Conservation (phyloP, 2,113 vertebrate species). For the Tringa solitaria region DNA sequence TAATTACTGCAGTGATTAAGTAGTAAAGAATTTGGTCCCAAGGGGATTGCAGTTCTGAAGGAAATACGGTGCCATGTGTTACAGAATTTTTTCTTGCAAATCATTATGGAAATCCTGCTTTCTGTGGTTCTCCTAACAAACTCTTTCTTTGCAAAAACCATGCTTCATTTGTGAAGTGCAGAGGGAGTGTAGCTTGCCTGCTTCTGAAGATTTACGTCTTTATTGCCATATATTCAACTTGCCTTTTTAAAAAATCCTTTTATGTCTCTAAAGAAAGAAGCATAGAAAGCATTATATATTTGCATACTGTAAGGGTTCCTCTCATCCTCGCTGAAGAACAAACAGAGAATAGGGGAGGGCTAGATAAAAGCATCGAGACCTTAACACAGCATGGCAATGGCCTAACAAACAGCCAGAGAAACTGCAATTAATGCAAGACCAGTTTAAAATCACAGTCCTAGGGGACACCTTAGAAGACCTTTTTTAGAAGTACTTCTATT, state of each 20-base stretch:
- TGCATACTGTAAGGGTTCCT: slow-evolving; percentile 60
- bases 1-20: slow-evolving; percentile 73
- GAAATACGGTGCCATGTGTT: slow-evolving; percentile 66
- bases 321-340: slow-evolving; percentile 61
- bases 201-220: slow-evolving; percentile 45
- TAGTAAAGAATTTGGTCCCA: slow-evolving; percentile 64
- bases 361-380: slow-evolving; percentile 44
- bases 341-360: slow-evolving; percentile 37
- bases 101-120: slow-evolving; percentile 63
- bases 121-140: slow-evolving; percentile 52
- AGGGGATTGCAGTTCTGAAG: slow-evolving; percentile 58
- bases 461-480: slow-evolving; percentile 33
- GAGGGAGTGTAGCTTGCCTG: slow-evolving; percentile 35
- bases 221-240: slow-evolving; percentile 54
- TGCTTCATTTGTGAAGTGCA: slow-evolving; percentile 61
- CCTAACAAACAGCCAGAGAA: slow-evolving; percentile 56
- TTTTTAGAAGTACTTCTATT: slow-evolving; percentile 32
- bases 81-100: slow-evolving; percentile 53
- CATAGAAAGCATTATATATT: slow-evolving; percentile 49
- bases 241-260: slow-evolving; percentile 34
- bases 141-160: slow-evolving; percentile 47
- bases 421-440: slow-evolving; percentile 65
- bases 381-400: slow-evolving; percentile 46
- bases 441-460: slow-evolving; percentile 37
- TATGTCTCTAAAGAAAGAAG: slow-evolving; percentile 44